These are phyloP conservation scores for Protaetia brevitarsis DNA, from an alignment of 1,140 invertebrate species.

Conservation along the genomic window DNA sequence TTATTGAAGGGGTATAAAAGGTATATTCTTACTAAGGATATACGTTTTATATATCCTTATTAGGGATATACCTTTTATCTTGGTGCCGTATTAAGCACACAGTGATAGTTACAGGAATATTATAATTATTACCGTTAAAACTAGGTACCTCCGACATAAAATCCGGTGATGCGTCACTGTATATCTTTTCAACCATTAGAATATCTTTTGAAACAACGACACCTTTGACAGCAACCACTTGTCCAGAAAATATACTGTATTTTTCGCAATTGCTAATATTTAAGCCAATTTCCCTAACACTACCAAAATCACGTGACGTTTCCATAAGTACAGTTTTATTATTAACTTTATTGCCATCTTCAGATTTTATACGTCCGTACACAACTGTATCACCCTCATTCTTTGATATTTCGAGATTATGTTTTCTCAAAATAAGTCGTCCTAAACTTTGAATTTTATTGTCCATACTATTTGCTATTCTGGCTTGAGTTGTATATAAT, in stretches of 20 bases:
- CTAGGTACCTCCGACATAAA: neutral
- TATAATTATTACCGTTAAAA: too few species aligned
- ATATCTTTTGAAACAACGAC: conserved; percentile 68
- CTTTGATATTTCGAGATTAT: neutral
- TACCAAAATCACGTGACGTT: conserved; percentile 57
- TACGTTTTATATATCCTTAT: too few species aligned
- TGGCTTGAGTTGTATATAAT: neutral
- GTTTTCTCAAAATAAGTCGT: neutral
- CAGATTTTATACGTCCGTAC: conserved; percentile 71
- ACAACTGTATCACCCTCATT: neutral
- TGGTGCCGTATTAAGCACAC: too few species aligned
- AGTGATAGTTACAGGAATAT: too few species aligned
- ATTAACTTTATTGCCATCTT: conserved; percentile 68
- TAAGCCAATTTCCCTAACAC: conserved; percentile 52
- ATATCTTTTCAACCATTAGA: conserved; percentile 65
- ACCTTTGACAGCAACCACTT: conserved; percentile 74
- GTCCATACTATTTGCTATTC: neutral
- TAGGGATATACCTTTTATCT: neutral
- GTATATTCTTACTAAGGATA: too few species aligned
- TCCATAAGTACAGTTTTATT: conserved; percentile 66
- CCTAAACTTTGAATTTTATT: neutral
- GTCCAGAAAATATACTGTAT: conserved; percentile 80
- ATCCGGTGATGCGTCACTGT: conserved; percentile 49
- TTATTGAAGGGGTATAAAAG: too few species aligned
- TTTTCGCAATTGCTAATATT: conserved; percentile 63